Base-by-base conservation (phyloP, 1,140 invertebrate species). In the Drosophila albomicans region DNA sequence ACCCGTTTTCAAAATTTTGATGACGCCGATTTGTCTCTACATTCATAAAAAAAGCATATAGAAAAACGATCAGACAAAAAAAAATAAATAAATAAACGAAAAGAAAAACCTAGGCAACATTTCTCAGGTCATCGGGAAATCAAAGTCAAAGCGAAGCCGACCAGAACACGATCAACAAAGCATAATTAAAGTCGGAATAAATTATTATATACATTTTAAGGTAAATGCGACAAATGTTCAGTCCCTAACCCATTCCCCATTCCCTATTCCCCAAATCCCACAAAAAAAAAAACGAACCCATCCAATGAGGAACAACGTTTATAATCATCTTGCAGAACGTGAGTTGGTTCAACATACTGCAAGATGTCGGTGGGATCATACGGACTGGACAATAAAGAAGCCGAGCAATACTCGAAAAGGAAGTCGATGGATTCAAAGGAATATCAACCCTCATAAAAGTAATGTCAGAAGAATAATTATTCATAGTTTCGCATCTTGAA, bases 11-110 rank as follows among this genome's bases (percentile, higher is more conserved):
- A 25, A 73, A 79, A 81, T 79, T 89, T 85, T 85, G 78, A 81
- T 89, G 85, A 85, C 85, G 85, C 86, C 85, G 85, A 89, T 89
- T 89, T 89, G 85, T 89, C 85, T 89, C 81, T 70, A 72, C 74
- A 84, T 78, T 81, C 84, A 88, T 84, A 89, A 86, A 86, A 77
- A 86, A 10, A 25, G 2, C 25, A 16, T 41, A 16, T 45, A 3
- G 43, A 66, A 58, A 66, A 54, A 25, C 20, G 11, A 30, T 30
- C 57, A 46, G 46, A 45, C 43, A 38, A 43, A 56, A 57, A 70
- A 46, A 63, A 51, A 25, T 25, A 20, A 20, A 25, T 25, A 25
- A 25, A 20, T 20, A 4, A 25, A 25, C 20, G 32, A 11, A 0
- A 46, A 35, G 58, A 30, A 68, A 62, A 85, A 43, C 28, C 59